phyloP scores from a whole-genome alignment of 2,113 vertebrate species.

The Bucco capensis region DNA sequence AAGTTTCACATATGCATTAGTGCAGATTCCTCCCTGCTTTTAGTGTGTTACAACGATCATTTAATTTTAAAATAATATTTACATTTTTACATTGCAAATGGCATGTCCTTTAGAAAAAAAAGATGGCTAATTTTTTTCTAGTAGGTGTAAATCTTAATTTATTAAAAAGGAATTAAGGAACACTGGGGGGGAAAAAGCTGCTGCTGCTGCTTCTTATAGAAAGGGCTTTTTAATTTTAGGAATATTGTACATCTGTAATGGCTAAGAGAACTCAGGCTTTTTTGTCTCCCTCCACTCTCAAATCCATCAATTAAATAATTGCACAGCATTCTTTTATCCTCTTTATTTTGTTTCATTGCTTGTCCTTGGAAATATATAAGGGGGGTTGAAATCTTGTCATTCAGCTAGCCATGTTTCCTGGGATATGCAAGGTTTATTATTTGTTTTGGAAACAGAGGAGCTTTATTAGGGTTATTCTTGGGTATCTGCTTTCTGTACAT shows the following conservation, averaged over 20 bases:
- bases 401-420: conserved; percentile 32
- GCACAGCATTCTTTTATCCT: background rate
- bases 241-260: background rate
- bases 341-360: background rate
- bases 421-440: conserved; percentile 57
- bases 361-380: background rate
- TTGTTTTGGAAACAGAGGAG: conserved; percentile 61
- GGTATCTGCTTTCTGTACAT: background rate
- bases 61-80: background rate
- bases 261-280: background rate
- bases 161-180: background rate
- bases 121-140: background rate
- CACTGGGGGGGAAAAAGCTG: background rate
- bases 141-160: background rate
- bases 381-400: background rate
- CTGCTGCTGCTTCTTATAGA: background rate
- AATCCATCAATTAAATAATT: background rate
- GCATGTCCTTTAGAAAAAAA: background rate
- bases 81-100: background rate
- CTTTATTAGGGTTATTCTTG: conserved; percentile 38
- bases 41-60: background rate
- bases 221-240: background rate
- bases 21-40: background rate
- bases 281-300: background rate
- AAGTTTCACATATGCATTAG: background rate